Evolutionary conservation across 1,140 invertebrate genomes (phyloP).

Genomic region (Zaprionus camerounensis): DNA sequence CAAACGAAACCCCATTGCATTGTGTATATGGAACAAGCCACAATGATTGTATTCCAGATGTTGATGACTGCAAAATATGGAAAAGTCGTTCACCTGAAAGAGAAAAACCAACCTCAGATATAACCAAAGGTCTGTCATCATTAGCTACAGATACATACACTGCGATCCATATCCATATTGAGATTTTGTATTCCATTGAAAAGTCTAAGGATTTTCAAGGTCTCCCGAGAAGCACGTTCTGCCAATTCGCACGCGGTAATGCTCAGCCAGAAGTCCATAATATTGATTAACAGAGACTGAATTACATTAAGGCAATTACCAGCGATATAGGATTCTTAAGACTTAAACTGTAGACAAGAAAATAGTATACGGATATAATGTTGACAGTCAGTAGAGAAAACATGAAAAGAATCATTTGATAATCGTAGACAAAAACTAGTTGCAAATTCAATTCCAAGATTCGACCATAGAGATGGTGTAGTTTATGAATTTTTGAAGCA

Average conservation of each 20-base stretch:
- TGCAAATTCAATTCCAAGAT: slow-evolving; percentile 34
- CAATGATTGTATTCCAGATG: slow-evolving; percentile 30
- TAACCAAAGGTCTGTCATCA: too few relatives aligned
- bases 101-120: background rate
- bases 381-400: slow-evolving; percentile 21
- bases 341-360: slow-evolving; percentile 35
- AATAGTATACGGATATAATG: slow-evolving; percentile 42
- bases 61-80: slow-evolving; percentile 35
- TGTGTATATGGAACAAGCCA: slow-evolving; percentile 47
- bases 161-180: slow-evolving; percentile 5
- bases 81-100: slow-evolving; percentile 38
- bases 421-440: slow-evolving; percentile 39
- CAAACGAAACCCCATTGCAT: slow-evolving; percentile 49
- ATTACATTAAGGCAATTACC: background rate
- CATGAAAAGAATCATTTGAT: slow-evolving; percentile 47
- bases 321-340: background rate
- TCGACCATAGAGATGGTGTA: slow-evolving; percentile 15
- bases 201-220: background rate
- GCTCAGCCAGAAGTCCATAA: slow-evolving; percentile 42
- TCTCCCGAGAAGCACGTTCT: slow-evolving; percentile 30
- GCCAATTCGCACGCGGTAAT: slow-evolving; percentile 44
- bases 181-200: slow-evolving; percentile 3
- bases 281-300: slow-evolving; percentile 34
- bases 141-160: slow-evolving; percentile 15
- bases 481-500: slow-evolving; percentile 1